phyloP scores from a whole-genome alignment of 1,140 invertebrate species.

The Chironomus striatipennis region DNA sequence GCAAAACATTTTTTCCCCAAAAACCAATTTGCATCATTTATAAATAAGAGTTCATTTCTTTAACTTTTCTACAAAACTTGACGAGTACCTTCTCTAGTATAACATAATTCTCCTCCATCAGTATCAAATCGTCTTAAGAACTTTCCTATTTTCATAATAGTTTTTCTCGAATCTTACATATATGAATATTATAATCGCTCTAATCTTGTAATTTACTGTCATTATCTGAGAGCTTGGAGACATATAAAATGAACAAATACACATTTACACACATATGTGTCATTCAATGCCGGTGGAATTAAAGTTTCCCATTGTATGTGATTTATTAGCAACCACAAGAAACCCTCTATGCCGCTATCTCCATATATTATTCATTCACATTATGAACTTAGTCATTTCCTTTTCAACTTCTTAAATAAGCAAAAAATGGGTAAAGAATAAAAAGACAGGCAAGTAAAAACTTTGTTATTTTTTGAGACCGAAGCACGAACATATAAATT shows the following conservation, averaged over 20 bases:
- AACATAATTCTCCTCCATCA: too few relatives aligned
- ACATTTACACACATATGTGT: too few relatives aligned
- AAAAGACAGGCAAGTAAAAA: too few relatives aligned
- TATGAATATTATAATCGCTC: conserved; percentile 11
- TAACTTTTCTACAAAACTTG: background rate
- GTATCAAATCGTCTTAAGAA: background rate
- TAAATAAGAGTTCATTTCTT: background rate
- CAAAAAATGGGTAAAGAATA: too few relatives aligned
- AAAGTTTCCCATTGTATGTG: background rate
- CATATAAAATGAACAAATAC: background rate
- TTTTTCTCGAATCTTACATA: background rate
- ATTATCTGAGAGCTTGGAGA: background rate
- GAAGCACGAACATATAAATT: too few relatives aligned
- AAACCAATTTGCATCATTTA: too few relatives aligned
- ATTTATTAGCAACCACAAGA: background rate
- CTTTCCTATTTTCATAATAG: conserved; percentile 1
- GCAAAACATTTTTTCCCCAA: too few relatives aligned
- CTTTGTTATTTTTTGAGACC: too few relatives aligned
- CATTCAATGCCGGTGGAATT: background rate
- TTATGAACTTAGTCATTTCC: background rate
- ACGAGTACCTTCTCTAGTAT: background rate
- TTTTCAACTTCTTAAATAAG: background rate
- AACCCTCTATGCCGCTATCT: background rate
- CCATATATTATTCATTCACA: background rate
- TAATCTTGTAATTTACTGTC: conserved; percentile 20